Base-by-base conservation (phyloP, 2,888 invertebrate species). In the Slavum lentiscoides region DNA sequence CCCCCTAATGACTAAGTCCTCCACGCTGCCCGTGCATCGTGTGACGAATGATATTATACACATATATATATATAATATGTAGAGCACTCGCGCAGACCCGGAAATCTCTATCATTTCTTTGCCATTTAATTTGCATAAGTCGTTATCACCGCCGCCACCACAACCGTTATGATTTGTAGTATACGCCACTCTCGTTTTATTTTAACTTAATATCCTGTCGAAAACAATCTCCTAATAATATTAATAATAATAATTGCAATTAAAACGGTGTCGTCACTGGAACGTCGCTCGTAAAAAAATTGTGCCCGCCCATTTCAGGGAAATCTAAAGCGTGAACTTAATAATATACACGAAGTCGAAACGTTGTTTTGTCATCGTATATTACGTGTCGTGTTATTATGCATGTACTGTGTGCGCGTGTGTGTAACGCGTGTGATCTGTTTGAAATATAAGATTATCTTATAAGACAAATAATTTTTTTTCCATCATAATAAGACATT, bases 91-190 rank as follows among this genome's bases (percentile, higher is more conserved):
- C 39, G 5, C 72, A 43, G 62, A 64, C 80, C 80, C 62, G 62
- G 70, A 80, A 80, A 30, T 30, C 30, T 80, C 70, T 70, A 55
- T 72, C 62, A 64, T 72, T 80, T 80, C 80, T 80, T 80, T 72
- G 66, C 70, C 72, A 80, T 80, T 80, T 80, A 64, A 80, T 80
- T 80, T 80, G 72, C 80, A 80, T 80, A 80, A 80, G 70, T 72
- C 80, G 80, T 80, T 58, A 64, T 62, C 62, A 77, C 37, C 53
- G 62, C 30, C 68, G 4, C 30, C 30, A 4, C 30, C 30, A 2
- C 61, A 30, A 11, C 69, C 62, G 61, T 77, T 77, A 70, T 77
- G 61, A 77, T 77, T 70, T 80, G 62, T 72, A 30, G 30, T 30
- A 30, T 30, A 72, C 9, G 70, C 70, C 43, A 80, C 55, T 21